These are phyloP conservation scores for rabbit (Oryctolagus cuniculus) DNA, from an alignment of 2,113 vertebrate species.

Conservation along the genomic window DNA sequence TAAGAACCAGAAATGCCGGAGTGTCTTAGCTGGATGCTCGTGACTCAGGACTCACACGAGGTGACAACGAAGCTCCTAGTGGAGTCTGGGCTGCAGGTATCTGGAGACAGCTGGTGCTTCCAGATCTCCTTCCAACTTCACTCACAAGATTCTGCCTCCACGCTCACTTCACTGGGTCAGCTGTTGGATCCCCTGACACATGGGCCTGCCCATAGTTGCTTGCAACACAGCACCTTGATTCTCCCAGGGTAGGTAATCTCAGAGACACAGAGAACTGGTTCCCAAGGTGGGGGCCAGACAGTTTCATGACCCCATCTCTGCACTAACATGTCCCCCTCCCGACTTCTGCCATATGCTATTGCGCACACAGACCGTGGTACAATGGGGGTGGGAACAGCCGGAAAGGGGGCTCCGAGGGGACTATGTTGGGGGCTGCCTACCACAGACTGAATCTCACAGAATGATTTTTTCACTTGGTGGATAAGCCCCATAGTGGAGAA, in stretches of 20 bases:
- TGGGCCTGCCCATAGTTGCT: neutral
- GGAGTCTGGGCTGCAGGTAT: neutral
- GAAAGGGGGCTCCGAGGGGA: accelerated
- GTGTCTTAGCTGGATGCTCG: neutral
- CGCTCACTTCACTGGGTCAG: neutral
- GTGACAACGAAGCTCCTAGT: accelerated
- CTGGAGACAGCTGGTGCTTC: accelerated
- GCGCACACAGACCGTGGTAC: neutral
- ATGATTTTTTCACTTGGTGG: neutral
- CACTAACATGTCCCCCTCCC: neutral
- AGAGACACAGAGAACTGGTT: neutral
- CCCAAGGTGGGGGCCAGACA: neutral
- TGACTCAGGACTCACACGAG: accelerated
- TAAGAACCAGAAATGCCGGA: neutral
- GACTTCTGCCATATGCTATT: neutral
- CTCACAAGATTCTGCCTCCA: no score
- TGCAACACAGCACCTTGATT: neutral
- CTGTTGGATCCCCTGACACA: neutral
- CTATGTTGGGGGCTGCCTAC: neutral
- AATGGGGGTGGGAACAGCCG: accelerated
- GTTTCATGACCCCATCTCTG: neutral
- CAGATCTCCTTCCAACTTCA: neutral
- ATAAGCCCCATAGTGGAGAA: neutral
- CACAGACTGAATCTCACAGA: neutral
- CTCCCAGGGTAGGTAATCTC: neutral